phyloP scores from a whole-genome alignment of 1,140 invertebrate genomes.

The Drosophila rhopaloa region DNA sequence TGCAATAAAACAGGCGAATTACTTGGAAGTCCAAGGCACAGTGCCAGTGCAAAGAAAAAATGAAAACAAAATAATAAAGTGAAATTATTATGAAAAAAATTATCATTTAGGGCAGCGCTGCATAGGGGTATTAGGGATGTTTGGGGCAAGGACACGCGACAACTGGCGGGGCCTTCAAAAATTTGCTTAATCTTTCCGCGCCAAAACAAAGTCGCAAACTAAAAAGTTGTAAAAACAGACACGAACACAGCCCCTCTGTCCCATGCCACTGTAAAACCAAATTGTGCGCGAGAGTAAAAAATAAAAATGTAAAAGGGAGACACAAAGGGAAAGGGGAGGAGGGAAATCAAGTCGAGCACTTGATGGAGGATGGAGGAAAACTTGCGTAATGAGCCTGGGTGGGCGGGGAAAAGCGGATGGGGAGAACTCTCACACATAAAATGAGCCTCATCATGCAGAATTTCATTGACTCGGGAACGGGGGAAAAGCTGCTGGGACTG shows the following conservation, averaged over 20 bases:
- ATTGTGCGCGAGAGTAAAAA: constrained; percentile 73
- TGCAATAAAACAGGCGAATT: constrained; percentile 77
- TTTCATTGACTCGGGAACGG: constrained; percentile 57
- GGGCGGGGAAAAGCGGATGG: constrained; percentile 19
- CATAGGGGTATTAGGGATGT: constrained; percentile 16
- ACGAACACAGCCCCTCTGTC: constrained; percentile 20
- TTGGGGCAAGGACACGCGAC: constrained; percentile 30
- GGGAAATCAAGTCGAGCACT: constrained; percentile 46
- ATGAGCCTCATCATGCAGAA: constrained; percentile 54
- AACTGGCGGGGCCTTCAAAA: constrained; percentile 53
- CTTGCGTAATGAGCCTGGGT: constrained; percentile 70
- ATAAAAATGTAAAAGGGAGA: constrained; percentile 49
- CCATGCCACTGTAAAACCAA: constrained; percentile 41
- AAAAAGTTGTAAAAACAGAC: constrained; percentile 75
- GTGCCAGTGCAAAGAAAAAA: constrained; percentile 17
- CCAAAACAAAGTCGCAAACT: constrained; percentile 63
- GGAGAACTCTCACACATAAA: constrained; percentile 48
- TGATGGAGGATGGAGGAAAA: constrained; percentile 37
- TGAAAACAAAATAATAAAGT: constrained; percentile 77
- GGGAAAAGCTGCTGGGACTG: constrained; percentile 26
- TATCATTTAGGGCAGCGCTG: constrained; percentile 42
- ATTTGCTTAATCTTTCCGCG: constrained; percentile 73
- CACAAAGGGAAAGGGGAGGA: constrained; percentile 7
- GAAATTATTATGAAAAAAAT: constrained; percentile 66
- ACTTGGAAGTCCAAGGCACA: constrained; percentile 30